phyloP scores from a whole-genome alignment of 2,888 invertebrate genomes.

The Cacoxenus indagator region DNA sequence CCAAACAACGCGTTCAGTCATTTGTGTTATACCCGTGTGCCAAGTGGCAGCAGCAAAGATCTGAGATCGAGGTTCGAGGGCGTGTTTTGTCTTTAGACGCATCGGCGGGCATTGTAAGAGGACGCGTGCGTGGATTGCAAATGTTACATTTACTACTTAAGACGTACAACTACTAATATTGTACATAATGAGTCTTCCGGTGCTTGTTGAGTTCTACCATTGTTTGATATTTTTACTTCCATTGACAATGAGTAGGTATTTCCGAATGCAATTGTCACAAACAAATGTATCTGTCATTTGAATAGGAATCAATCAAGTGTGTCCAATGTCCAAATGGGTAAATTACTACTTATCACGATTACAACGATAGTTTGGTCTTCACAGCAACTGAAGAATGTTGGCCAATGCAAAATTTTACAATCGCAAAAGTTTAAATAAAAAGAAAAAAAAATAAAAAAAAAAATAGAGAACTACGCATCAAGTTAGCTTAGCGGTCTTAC shows the following conservation, averaged over 20 bases:
- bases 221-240: conserved; percentile 50
- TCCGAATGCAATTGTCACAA: conserved; percentile 9
- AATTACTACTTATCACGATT: neutral
- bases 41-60: no score
- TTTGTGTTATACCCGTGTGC: no score
- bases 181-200: conserved; percentile 54
- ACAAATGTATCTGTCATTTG: conserved; percentile 5
- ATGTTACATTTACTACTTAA: neutral
- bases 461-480: neutral
- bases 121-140: neutral
- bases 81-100: neutral
- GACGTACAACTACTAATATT: no score
- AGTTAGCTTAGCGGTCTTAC: no score
- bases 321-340: conserved; percentile 29
- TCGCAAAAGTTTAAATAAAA: neutral
- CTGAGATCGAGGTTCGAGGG: no score
- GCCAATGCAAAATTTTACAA: conserved; percentile 10
- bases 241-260: conserved; percentile 51
- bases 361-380: neutral
- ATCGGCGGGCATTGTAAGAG: neutral
- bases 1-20: no score
- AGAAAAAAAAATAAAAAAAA: neutral
- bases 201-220: conserved; percentile 50
- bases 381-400: conserved; percentile 25
- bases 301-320: conserved; percentile 47